phyloP scores from a whole-genome alignment of 2,888 invertebrate species.

The Pandemis corylana region DNA sequence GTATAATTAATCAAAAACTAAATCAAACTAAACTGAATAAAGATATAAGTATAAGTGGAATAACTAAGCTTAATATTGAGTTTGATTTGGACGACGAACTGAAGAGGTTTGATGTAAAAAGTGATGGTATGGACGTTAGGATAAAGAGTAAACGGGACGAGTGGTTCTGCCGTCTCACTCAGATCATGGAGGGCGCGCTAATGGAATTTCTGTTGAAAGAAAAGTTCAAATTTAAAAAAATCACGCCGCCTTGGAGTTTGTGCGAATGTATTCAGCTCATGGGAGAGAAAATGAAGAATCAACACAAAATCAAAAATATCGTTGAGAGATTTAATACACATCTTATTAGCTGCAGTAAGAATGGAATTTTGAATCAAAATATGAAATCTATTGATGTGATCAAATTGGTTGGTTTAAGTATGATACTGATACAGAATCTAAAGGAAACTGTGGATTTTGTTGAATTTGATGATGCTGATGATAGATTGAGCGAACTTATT shows the following conservation, averaged over 20 bases:
- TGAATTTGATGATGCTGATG: constrained; percentile 43
- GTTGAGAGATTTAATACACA: constrained; percentile 45
- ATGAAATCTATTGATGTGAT: constrained; percentile 55
- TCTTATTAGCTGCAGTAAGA: constrained; percentile 42
- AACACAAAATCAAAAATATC: constrained; percentile 43
- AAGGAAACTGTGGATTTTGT: constrained; percentile 50
- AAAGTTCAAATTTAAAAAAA: constrained; percentile 47
- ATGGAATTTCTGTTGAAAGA: constrained; percentile 54
- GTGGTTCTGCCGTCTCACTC: constrained; percentile 60
- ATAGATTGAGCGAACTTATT: constrained; percentile 27
- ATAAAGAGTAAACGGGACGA: constrained; percentile 59
- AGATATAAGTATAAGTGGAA: constrained; percentile 23
- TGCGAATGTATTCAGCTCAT: constrained; percentile 49
- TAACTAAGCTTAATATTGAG: constrained; percentile 15
- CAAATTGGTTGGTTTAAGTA: constrained; percentile 55
- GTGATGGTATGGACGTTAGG: constrained; percentile 48
- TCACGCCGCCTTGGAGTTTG: constrained; percentile 47
- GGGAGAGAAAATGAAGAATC: constrained; percentile 44
- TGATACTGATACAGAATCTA: constrained; percentile 53
- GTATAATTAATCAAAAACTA: background rate
- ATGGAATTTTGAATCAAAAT: constrained; percentile 45
- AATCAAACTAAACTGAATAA: background rate
- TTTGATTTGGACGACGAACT: constrained; percentile 40
- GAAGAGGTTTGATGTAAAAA: constrained; percentile 51
- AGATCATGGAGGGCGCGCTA: constrained; percentile 65